Evolutionary conservation across 2,113 vertebrate genomes (phyloP).

Genomic region (Lethenteron camtschaticum): DNA sequence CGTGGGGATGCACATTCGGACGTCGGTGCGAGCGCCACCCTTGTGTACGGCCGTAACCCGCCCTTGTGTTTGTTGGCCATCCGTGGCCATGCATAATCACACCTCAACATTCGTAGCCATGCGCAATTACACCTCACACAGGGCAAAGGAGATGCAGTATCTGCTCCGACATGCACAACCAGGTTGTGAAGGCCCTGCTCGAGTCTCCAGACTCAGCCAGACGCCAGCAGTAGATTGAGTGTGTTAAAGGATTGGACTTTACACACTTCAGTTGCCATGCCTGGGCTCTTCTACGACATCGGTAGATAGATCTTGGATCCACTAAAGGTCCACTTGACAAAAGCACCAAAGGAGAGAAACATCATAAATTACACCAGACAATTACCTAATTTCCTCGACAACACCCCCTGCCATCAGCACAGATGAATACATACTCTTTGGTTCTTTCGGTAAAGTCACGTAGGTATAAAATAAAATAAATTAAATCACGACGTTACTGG

Average conservation of each 20-base stretch:
- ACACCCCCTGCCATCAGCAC: neutral
- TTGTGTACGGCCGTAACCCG: no score
- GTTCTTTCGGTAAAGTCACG: no score
- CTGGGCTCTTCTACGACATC: neutral
- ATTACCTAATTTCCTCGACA: neutral
- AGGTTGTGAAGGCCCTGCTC: conserved; percentile 1
- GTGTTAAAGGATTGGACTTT: neutral
- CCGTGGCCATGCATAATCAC: no score
- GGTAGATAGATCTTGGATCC: neutral
- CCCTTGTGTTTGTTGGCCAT: no score
- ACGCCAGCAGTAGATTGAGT: neutral
- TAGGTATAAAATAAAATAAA: no score
- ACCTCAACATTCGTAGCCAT: no score
- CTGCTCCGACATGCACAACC: neutral
- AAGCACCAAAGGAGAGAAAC: neutral
- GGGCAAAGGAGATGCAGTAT: neutral
- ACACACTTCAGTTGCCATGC: neutral
- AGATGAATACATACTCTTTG: neutral
- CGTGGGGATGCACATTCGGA: no score
- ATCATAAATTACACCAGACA: neutral
- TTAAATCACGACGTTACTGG: no score
- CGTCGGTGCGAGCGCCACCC: no score
- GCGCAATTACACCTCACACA: no score
- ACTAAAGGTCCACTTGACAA: neutral
- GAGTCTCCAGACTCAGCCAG: neutral